Conservation (phyloP, 2,888 invertebrate genomes). For the Deilephila porcellus region DNA sequence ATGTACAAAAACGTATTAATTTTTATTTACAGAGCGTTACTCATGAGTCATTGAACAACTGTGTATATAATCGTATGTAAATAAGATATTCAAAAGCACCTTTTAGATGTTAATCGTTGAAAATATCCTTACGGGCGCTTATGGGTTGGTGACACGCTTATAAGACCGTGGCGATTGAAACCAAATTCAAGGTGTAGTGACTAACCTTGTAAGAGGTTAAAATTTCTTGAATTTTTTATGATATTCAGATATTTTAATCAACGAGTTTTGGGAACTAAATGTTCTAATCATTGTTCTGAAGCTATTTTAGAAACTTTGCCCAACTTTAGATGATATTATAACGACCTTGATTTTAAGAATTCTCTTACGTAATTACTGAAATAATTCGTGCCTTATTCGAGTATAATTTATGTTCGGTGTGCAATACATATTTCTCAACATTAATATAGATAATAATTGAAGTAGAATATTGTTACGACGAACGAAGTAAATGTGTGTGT, state of each 20-base stretch:
- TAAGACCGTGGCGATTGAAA: too few species aligned
- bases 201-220: too few species aligned
- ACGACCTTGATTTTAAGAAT: neutral
- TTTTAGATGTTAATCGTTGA: neutral
- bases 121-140: too few species aligned
- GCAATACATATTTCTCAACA: neutral
- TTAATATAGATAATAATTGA: neutral
- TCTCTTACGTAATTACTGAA: neutral
- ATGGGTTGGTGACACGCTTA: neutral
- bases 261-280: too few species aligned
- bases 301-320: too few species aligned
- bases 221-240: too few species aligned
- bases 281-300: too few species aligned
- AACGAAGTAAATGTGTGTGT: too few species aligned
- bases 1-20: neutral
- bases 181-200: too few species aligned
- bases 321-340: too few species aligned
- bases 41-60: conserved; percentile 12
- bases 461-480: neutral
- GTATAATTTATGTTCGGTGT: neutral
- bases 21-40: neutral
- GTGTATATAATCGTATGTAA: conserved; percentile 8
- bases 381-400: neutral
- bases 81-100: neutral
- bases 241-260: too few species aligned